Percentiles rank a stretch among this genome's conserved stretches.
Evolutionary conservation across 2,888 invertebrate genomes (phyloP).

Genomic region (Thecocarcelia acutangulata): DNA sequence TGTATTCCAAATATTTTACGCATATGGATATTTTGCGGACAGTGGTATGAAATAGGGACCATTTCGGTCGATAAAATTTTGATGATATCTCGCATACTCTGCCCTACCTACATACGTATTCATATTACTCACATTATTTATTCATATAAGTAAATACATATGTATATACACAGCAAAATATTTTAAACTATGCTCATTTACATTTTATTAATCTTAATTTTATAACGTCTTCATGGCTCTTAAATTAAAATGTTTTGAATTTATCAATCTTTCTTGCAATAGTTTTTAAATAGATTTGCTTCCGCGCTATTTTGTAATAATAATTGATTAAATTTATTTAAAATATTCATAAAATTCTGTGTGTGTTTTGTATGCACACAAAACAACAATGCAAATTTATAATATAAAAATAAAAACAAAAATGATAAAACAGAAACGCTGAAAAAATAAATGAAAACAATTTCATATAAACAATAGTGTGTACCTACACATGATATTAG

Average conservation of each 20-base stretch:
- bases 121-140: too few species aligned
- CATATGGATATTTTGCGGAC: too few species aligned
- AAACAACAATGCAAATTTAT: slow-evolving; percentile 27
- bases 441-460: slow-evolving; percentile 23
- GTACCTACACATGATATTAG: not conserved
- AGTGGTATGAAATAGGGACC: too few species aligned
- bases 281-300: slow-evolving; percentile 24
- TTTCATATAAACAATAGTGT: slow-evolving; percentile 15
- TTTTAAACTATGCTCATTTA: too few species aligned
- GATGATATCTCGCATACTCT: too few species aligned
- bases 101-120: too few species aligned
- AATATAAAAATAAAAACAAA: not conserved
- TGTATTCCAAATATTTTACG: too few species aligned
- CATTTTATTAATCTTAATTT: too few species aligned
- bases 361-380: slow-evolving; percentile 49
- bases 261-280: not conserved
- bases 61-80: too few species aligned
- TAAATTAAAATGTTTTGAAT: not conserved
- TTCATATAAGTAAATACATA: too few species aligned
- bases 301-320: slow-evolving; percentile 39
- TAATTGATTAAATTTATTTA: slow-evolving; percentile 13
- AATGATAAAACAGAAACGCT: slow-evolving; percentile 40
- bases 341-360: slow-evolving; percentile 33
- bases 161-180: too few species aligned
- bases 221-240: not conserved